Base-by-base conservation (phyloP, 2,888 invertebrate species). In the Xanthia icteritia region DNA sequence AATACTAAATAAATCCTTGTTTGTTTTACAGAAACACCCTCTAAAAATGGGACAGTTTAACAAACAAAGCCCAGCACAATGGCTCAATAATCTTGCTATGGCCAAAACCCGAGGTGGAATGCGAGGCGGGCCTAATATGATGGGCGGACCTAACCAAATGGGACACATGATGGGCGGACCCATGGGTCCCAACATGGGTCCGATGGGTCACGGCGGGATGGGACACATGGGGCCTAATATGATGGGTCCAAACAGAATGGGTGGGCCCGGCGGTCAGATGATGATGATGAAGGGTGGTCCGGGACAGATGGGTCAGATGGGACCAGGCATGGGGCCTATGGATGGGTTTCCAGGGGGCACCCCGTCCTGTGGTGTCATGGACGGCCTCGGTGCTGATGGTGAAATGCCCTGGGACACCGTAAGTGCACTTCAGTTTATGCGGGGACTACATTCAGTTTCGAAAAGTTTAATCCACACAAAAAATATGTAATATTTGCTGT, bases 41-140 rank as follows among this genome's bases (percentile, higher is more conserved):
- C 97, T 98, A 89, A 99, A 99, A 97, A 97, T 98, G 93, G 98
- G 98, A 75, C 99, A 99, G 92, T 98, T 99, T 93, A 98, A 98
- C 93, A 97, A 98, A 90, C 98, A 98, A 92, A 98, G 98, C 91
- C 98, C 98, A 70, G 98, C 98, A 42, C 98, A 98, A 91, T 98
- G 98, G 98, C 95, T 98, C 60, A 98, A 98, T 92, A 98, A 97
- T 91, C 96, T 98, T 70, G 97, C 98, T 66, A 98, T 98, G 97
- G 97, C 98, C 89, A 98, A 98, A 92, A 98, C 97, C 87, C 97
- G 98, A 86, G 97, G 97, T 48, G 97, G 97, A 70, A 97, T 97
- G 93, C 96, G 97, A 11, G 96, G 96, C 20, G 96, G 96, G 6
- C 96, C 96, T 79, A 97, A 94, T 90, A 97, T 95, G 96, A 97